These are phyloP conservation scores for Nothoprocta perdicaria DNA, from an alignment of 2,113 vertebrate genomes.

Conservation along the genomic window DNA sequence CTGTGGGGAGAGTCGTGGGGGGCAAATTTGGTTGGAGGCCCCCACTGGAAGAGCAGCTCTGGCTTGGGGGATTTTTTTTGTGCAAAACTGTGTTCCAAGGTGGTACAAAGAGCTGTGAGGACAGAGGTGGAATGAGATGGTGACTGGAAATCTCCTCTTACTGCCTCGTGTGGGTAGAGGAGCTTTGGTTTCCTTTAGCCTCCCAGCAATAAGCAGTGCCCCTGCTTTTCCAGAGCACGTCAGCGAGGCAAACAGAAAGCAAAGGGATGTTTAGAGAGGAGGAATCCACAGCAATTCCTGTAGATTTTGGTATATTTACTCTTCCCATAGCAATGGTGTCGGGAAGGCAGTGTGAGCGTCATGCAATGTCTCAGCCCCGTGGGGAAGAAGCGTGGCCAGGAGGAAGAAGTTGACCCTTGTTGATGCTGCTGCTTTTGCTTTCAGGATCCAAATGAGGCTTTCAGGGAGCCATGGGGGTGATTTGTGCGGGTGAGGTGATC, in stretches of 20 bases:
- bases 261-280: not conserved
- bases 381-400: not conserved
- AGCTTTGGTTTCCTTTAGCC: not conserved
- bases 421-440: not conserved
- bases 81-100: not conserved
- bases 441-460: not conserved
- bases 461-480: not conserved
- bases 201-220: not conserved
- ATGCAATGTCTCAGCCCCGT: not conserved
- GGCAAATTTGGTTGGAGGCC: not conserved
- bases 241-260: not conserved
- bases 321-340: not conserved
- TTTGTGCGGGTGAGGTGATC: slow-evolving; percentile 11
- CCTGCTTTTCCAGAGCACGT: not conserved
- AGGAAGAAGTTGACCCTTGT: too few species aligned
- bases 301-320: too few species aligned
- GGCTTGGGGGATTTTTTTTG: not conserved
- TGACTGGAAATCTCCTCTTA: not conserved
- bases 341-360: not conserved
- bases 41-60: not conserved
- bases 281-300: not conserved
- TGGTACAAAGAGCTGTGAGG: not conserved
- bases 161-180: not conserved
- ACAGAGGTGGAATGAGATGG: not conserved
- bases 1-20: not conserved